A percentile compares a stretch with the other conserved stretches of the same genome.
Evolutionary conservation across 1,140 invertebrate species (phyloP).

Genomic region (Drosophila kohkoa): DNA sequence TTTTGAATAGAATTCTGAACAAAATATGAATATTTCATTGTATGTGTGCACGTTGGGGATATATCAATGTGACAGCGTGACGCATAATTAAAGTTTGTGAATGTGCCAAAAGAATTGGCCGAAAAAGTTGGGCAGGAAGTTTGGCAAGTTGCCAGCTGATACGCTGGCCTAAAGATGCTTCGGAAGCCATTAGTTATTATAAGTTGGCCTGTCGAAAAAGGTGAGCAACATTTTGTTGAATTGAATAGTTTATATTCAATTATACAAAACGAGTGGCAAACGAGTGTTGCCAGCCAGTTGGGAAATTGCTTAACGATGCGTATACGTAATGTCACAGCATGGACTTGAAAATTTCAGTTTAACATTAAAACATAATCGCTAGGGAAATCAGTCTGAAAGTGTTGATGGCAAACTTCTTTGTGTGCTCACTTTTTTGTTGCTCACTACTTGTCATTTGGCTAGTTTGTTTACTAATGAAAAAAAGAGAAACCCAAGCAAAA

Average conservation of each 20-base stretch:
- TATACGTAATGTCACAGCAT: conserved; percentile 34
- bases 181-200: conserved; percentile 60
- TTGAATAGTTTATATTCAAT: conserved; percentile 28
- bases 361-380: conserved; percentile 25
- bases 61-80: conserved; percentile 54
- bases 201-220: conserved; percentile 16
- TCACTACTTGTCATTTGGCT: conserved; percentile 5
- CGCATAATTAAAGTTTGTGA: conserved; percentile 66
- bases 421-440: conserved; percentile 40
- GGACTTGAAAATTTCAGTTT: conserved; percentile 34
- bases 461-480: conserved; percentile 54
- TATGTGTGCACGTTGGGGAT: conserved; percentile 10
- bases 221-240: conserved; percentile 8
- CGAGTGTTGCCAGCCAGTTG: background rate
- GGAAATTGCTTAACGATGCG: conserved; percentile 22
- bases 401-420: conserved; percentile 30
- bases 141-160: conserved; percentile 58
- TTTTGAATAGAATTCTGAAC: background rate
- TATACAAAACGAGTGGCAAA: background rate
- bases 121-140: conserved; percentile 30
- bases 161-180: conserved; percentile 40
- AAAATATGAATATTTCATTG: conserved; percentile 5
- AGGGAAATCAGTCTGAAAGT: conserved; percentile 71
- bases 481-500: background rate
- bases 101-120: conserved; percentile 58